Percentiles rank a stretch among this genome's conserved stretches.
phyloP scores from a whole-genome alignment of 1,140 invertebrate species.

The Anoplophora glabripennis region DNA sequence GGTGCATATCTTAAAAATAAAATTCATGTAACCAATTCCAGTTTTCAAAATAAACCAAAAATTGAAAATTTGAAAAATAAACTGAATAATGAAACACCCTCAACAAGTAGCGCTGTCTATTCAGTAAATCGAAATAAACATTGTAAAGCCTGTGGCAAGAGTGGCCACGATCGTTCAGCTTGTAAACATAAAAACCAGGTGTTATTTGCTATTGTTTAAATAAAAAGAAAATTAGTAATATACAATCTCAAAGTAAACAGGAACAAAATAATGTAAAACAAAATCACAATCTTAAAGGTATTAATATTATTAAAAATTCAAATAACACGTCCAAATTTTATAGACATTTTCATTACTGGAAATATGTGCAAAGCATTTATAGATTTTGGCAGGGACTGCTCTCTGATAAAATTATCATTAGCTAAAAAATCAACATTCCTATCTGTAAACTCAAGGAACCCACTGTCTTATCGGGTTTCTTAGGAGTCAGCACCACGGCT shows the following conservation, averaged over 20 bases:
- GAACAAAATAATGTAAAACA: too few relatives aligned
- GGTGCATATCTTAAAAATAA: slow-evolving; percentile 14
- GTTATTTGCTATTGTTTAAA: too few relatives aligned
- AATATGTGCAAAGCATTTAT: background rate
- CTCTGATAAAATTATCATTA: slow-evolving; percentile 7
- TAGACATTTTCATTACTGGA: background rate
- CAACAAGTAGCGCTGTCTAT: background rate
- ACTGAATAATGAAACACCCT: background rate
- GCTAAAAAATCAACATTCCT: background rate
- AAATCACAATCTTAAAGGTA: background rate
- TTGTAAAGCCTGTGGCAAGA: slow-evolving; percentile 8
- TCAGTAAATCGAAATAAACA: background rate
- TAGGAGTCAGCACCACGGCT: too few relatives aligned
- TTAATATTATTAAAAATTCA: background rate
- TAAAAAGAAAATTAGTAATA: too few relatives aligned
- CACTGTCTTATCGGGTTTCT: background rate
- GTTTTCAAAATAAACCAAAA: too few relatives aligned
- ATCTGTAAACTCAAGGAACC: background rate
- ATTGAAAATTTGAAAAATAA: too few relatives aligned
- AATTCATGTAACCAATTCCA: too few relatives aligned
- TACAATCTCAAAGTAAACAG: too few relatives aligned
- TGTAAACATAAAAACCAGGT: slow-evolving; percentile 5
- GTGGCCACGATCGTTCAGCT: background rate
- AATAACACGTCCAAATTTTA: slow-evolving; percentile 3
- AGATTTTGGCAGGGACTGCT: slow-evolving; percentile 4